Percentiles rank a stretch among this genome's conserved stretches.
Conservation (phyloP, 2,888 invertebrate genomes). For the Noctua comes region DNA sequence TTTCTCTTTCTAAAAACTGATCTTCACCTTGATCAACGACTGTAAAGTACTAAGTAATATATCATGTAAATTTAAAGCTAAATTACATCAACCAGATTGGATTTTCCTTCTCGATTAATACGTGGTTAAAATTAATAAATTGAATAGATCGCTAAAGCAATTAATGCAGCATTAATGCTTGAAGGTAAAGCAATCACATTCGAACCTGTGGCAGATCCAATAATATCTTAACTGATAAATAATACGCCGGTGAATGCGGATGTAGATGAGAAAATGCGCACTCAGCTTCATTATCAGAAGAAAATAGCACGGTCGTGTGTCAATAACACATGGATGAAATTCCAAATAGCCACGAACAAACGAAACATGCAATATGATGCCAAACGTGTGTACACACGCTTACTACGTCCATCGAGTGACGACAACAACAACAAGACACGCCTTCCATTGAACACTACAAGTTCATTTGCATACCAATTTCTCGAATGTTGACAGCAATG, state of each 20-base stretch:
- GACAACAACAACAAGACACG: slow-evolving; percentile 69
- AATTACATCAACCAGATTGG: slow-evolving; percentile 71
- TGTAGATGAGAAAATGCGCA: slow-evolving; percentile 23
- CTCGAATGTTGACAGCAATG: slow-evolving; percentile 75
- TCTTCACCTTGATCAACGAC: slow-evolving; percentile 17
- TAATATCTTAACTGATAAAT: slow-evolving; percentile 3
- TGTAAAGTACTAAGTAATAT: slow-evolving; percentile 19
- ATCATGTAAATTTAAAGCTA: slow-evolving; percentile 71
- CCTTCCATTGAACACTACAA: slow-evolving; percentile 77
- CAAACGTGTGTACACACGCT: slow-evolving; percentile 68
- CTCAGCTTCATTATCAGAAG: slow-evolving; percentile 55
- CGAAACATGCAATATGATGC: slow-evolving; percentile 74
- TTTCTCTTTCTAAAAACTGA: slow-evolving; percentile 1
- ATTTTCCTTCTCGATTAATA: slow-evolving; percentile 23
- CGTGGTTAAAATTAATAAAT: slow-evolving; percentile 7
- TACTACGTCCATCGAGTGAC: slow-evolving; percentile 55
- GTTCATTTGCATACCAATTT: slow-evolving; percentile 66
- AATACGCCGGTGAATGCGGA: slow-evolving; percentile 31
- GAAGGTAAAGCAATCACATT: slow-evolving; percentile 10
- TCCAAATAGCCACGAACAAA: slow-evolving; percentile 74
- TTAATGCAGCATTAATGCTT: not conserved
- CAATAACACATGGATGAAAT: slow-evolving; percentile 74
- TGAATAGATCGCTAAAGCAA: not conserved
- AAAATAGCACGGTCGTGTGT: slow-evolving; percentile 67
- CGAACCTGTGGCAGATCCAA: slow-evolving; percentile 5